Conservation (phyloP, 2,113 vertebrate species). For the Labrus mixtus region DNA sequence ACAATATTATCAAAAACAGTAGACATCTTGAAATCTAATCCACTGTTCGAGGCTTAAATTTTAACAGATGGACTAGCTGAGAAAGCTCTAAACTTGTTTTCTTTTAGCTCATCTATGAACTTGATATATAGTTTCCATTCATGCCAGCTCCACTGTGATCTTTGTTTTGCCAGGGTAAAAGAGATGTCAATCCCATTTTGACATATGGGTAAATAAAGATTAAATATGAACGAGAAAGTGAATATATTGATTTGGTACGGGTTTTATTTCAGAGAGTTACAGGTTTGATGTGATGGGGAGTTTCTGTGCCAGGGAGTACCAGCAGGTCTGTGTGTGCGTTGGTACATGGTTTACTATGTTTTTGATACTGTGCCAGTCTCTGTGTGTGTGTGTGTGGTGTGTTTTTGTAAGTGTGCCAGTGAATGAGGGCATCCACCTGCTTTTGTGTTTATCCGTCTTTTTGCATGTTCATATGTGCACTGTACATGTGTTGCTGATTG, state of each 20-base stretch:
- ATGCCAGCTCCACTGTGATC: slow-evolving; percentile 32
- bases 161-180: slow-evolving; percentile 57
- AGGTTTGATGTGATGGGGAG: slow-evolving; percentile 53
- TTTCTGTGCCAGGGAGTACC: slow-evolving; percentile 60
- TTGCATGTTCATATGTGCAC: slow-evolving; percentile 63
- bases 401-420: slow-evolving; percentile 47
- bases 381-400: slow-evolving; percentile 13
- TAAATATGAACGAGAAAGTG: slow-evolving; percentile 60
- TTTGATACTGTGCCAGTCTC: slow-evolving; percentile 68
- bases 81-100: not conserved
- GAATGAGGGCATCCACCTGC: slow-evolving; percentile 71
- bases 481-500: slow-evolving; percentile 64
- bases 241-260: slow-evolving; percentile 61
- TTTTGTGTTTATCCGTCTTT: slow-evolving; percentile 61
- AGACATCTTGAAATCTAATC: not conserved
- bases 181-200: slow-evolving; percentile 57
- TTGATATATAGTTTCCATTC: slow-evolving; percentile 49
- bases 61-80: too few species aligned
- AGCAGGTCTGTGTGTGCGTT: slow-evolving; percentile 58
- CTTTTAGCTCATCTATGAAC: slow-evolving; percentile 18
- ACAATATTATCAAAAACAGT: not conserved
- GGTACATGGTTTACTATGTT: slow-evolving; percentile 50
- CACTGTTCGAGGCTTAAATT: not conserved
- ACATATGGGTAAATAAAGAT: slow-evolving; percentile 65
- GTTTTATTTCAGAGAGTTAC: slow-evolving; percentile 61